These are phyloP conservation scores for Diadophis punctatus DNA, from an alignment of 2,113 vertebrate genomes.

Conservation along the genomic window DNA sequence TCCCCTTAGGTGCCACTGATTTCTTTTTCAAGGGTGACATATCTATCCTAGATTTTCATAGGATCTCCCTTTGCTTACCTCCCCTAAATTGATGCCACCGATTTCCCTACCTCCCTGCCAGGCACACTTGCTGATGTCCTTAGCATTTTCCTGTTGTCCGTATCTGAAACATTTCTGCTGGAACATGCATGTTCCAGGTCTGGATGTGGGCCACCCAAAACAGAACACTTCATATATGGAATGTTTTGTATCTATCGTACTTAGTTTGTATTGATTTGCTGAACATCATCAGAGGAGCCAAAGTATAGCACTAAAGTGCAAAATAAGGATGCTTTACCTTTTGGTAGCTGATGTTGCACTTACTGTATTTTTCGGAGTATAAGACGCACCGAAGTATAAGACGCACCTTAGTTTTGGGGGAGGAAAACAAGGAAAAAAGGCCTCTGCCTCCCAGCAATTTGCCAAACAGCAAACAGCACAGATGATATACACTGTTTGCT, in stretches of 20 bases:
- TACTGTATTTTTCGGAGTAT: too few relatives aligned
- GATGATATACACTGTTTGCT: too few relatives aligned
- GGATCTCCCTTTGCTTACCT: background rate
- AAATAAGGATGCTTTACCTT: background rate
- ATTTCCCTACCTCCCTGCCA: background rate
- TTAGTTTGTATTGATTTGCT: background rate
- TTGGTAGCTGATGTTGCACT: background rate
- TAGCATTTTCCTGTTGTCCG: background rate
- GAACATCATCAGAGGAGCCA: background rate
- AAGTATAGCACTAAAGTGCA: background rate
- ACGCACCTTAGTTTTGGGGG: too few relatives aligned
- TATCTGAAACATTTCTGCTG: background rate
- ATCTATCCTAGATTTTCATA: background rate
- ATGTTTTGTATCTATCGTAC: background rate
- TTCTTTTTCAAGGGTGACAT: background rate
- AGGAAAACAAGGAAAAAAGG: too few relatives aligned
- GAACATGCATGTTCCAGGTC: background rate
- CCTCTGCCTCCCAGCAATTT: too few relatives aligned
- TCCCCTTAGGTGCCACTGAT: background rate
- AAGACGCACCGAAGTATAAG: too few relatives aligned
- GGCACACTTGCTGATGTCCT: background rate
- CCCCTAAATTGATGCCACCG: background rate
- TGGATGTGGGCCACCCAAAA: background rate
- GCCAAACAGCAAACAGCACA: too few relatives aligned
- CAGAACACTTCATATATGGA: background rate